phyloP scores from a whole-genome alignment of 2,888 invertebrate genomes.

The Ferrisia virgata region DNA sequence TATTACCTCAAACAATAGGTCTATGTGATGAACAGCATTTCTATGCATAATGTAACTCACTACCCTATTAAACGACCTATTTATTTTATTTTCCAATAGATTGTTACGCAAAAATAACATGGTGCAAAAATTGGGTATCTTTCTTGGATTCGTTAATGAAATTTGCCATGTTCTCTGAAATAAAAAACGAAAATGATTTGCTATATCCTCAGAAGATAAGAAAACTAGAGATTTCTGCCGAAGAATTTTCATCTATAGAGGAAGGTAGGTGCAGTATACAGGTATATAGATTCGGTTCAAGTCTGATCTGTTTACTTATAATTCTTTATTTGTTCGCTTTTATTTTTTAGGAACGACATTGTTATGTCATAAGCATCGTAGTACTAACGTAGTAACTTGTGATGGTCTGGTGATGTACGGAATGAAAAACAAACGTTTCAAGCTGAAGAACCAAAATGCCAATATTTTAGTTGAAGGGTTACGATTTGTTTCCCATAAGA shows the following conservation, averaged over 20 bases:
- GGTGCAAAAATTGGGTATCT: background rate
- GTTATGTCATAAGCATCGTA: background rate
- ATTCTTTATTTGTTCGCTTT: background rate
- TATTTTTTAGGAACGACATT: background rate
- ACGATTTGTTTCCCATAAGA: background rate
- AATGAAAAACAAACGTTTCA: background rate
- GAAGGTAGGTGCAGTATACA: background rate
- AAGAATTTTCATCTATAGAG: background rate
- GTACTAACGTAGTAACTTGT: background rate
- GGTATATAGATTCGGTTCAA: background rate
- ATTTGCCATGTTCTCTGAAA: conserved; percentile 16
- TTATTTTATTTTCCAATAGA: background rate
- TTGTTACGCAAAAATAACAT: background rate
- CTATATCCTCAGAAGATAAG: background rate
- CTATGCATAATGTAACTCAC: too few relatives aligned
- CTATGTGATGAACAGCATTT: too few relatives aligned
- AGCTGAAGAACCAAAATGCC: background rate
- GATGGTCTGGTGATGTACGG: background rate
- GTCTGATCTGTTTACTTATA: too few relatives aligned
- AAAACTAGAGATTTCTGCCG: background rate
- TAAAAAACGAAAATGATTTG: background rate
- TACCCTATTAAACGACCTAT: too few relatives aligned
- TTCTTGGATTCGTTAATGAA: conserved; percentile 19
- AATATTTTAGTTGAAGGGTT: background rate
- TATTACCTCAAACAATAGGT: too few relatives aligned